phyloP scores from a whole-genome alignment of 2,797 vertebrate species.

The Sebastes nivosus region DNA sequence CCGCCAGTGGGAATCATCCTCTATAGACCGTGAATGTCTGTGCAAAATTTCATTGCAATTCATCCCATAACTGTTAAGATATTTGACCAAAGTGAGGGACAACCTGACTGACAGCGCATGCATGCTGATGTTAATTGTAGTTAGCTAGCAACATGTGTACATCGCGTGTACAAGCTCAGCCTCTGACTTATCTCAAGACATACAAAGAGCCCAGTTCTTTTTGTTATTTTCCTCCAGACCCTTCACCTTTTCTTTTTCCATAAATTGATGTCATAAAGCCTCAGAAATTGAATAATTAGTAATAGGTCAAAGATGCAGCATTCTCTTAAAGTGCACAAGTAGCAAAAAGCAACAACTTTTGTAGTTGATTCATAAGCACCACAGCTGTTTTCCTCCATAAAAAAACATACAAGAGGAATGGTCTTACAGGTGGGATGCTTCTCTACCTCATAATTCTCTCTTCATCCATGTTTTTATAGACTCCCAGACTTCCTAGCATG shows the following conservation, averaged over 20 bases:
- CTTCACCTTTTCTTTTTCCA: neutral
- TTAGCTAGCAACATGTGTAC: too few species aligned
- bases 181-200: too few species aligned
- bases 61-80: too few species aligned
- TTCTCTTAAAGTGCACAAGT: neutral
- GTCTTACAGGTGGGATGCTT: neutral
- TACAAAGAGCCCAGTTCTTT: too few species aligned
- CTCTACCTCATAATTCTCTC: neutral
- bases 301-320: too few species aligned
- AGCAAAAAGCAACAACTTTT: neutral
- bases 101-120: too few species aligned
- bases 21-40: too few species aligned
- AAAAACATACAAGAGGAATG: neutral
- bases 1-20: too few species aligned
- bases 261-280: neutral
- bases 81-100: too few species aligned
- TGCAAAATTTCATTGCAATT: too few species aligned
- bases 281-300: neutral
- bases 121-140: too few species aligned
- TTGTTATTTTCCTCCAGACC: neutral
- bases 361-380: neutral
- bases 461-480: neutral
- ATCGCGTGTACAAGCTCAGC: too few species aligned
- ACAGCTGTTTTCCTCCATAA: neutral
- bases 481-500: slow-evolving; percentile 9